Evolutionary conservation across 2,113 vertebrate species (phyloP).

Genomic region (Todiramphus chloris): DNA sequence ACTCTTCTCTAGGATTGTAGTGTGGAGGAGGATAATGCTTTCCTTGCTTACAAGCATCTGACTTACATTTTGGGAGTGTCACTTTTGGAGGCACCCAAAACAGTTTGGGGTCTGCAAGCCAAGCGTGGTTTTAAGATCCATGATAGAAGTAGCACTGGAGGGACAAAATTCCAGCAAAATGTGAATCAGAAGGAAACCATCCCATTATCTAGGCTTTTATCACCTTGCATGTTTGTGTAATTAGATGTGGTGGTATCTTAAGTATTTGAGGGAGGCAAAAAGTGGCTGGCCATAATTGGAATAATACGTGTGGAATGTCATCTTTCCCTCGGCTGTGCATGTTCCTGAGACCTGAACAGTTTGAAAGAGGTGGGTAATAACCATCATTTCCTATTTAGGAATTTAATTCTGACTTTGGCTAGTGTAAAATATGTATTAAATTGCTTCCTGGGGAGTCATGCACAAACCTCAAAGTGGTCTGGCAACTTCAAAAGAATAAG

Average conservation of each 20-base stretch:
- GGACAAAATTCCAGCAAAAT: not conserved
- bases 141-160: not conserved
- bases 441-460: not conserved
- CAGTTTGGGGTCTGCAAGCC: not conserved
- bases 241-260: not conserved
- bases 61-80: not conserved
- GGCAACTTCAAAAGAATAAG: not conserved
- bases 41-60: not conserved
- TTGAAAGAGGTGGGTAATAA: not conserved
- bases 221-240: not conserved
- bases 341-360: not conserved
- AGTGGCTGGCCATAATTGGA: not conserved
- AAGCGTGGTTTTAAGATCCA: not conserved
- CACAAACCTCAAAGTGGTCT: not conserved
- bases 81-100: not conserved
- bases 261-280: not conserved
- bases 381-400: not conserved
- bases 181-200: not conserved
- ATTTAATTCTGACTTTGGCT: not conserved
- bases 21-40: not conserved
- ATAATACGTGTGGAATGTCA: slow-evolving; percentile 6
- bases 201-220: not conserved
- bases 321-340: not conserved
- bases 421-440: not conserved
- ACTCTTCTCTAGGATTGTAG: not conserved